Conservation (phyloP, 1,140 invertebrate genomes). For the Temnothorax nylanderi region DNA sequence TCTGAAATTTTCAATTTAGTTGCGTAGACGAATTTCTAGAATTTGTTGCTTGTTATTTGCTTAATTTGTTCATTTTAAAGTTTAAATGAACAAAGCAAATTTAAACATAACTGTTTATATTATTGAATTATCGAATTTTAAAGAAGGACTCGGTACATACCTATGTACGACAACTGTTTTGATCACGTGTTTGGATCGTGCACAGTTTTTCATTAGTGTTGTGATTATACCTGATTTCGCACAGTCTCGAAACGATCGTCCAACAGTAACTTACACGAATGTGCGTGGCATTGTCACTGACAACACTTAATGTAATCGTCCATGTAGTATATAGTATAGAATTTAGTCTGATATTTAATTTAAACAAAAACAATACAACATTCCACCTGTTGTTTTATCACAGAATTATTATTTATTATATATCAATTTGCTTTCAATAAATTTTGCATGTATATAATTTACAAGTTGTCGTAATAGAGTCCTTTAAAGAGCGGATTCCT, state of each 20-base stretch:
- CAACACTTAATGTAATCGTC: not conserved
- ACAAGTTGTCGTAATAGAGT: not conserved
- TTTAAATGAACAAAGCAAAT: no score
- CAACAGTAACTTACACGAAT: not conserved
- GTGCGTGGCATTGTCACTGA: not conserved
- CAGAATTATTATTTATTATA: not conserved
- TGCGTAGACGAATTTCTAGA: not conserved
- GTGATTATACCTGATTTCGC: not conserved
- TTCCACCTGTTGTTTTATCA: not conserved
- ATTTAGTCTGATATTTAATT: not conserved
- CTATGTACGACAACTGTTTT: not conserved
- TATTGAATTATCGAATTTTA: not conserved
- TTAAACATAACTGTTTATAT: not conserved
- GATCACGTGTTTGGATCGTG: not conserved
- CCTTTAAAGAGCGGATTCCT: not conserved
- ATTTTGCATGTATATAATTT: not conserved
- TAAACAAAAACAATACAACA: not conserved
- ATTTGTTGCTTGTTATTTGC: not conserved
- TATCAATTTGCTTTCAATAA: not conserved
- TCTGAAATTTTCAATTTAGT: not conserved
- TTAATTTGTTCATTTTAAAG: no score
- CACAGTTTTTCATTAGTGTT: not conserved
- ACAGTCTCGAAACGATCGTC: not conserved
- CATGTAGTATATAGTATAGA: not conserved
- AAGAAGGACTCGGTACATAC: not conserved